Base-by-base conservation (phyloP, 2,797 vertebrate species). In the Carduelis carduelis region DNA sequence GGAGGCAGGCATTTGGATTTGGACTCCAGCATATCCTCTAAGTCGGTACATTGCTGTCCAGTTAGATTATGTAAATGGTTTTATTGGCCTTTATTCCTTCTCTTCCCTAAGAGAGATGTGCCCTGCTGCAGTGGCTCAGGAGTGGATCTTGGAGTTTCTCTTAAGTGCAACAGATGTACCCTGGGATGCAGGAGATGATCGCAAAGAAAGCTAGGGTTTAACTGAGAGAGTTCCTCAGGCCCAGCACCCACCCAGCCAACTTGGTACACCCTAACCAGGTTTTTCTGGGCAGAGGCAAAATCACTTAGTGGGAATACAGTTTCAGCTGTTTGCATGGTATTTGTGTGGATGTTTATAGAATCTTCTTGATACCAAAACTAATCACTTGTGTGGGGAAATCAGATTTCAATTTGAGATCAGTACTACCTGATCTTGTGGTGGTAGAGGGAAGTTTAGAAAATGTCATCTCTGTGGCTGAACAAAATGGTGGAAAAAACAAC, bases 1-100 rank as follows among this genome's bases (percentile, higher is more conserved):
- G 22, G 39, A 85, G n/a, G 41, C 19, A 18, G 12, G 44, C 6
- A 1, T 77, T 91, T 60, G 64, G 14, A 44, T 83, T 50, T 91
- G 64, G 26, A 32, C 26, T 70, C 22, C 26, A 35, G 30, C 27
- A 14, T 76, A 28, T 64, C 22, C 30, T 63, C 2, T 47, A 23
- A 61, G 1, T 7, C 50, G 35, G 50, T 43, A 14, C 6, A 2
- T 76, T 89, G 20, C 20, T 2, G 1, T 82, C 39, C 11, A 17
- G 26, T 20, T 87, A 37, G 35, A 20, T 52, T 57, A 32, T 0
- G 0, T 3, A 0, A 2, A 13, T 53, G 28, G 12, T n/a, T 87
- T 79, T 61, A 43, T n/a, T 89, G 49, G 47, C 47, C 24, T 82
- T 72, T 65, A 61, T 61, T 79, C 35, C 21, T 57, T 85, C 13